These are phyloP conservation scores for Itoplectis maculator DNA, from an alignment of 2,888 invertebrate genomes.

Conservation along the genomic window DNA sequence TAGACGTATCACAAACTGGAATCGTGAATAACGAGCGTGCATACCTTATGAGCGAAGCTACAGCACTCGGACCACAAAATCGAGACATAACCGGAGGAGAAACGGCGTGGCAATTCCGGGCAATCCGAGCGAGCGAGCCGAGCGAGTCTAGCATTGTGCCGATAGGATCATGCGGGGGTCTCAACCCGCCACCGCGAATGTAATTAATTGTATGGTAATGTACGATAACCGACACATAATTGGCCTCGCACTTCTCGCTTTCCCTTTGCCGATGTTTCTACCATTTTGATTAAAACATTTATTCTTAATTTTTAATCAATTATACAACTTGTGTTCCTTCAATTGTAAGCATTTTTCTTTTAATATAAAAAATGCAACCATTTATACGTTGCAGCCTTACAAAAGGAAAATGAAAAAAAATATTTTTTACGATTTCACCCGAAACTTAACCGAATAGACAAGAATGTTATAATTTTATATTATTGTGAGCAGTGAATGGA, in stretches of 20 bases:
- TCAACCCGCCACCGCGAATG: constrained; percentile 28
- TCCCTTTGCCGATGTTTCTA: constrained; percentile 35
- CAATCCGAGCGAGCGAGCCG: constrained; percentile 49
- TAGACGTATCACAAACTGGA: neutral
- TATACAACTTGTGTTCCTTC: no score
- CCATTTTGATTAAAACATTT: neutral
- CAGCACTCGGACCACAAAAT: constrained; percentile 6
- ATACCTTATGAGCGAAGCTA: constrained; percentile 2
- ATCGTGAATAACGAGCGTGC: constrained; percentile 5
- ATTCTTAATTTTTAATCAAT: neutral
- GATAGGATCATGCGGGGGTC: constrained; percentile 26
- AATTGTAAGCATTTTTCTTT: no score
- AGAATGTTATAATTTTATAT: neutral
- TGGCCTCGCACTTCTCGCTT: constrained; percentile 49
- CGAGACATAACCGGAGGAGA: constrained; percentile 28
- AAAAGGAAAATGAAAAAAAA: neutral
- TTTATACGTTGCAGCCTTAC: neutral
- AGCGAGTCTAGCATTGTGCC: constrained; percentile 53
- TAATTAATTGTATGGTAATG: constrained; percentile 63
- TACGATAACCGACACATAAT: constrained; percentile 53
- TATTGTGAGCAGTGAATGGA: neutral
- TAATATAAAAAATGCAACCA: no score
- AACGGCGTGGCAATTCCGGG: constrained; percentile 57
- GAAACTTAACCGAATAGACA: neutral
- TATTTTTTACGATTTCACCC: neutral